Evolutionary conservation across 2,888 invertebrate genomes (phyloP), one percentile per base, ranked within the genome.

Genomic region (Plusia festucae): DNA sequence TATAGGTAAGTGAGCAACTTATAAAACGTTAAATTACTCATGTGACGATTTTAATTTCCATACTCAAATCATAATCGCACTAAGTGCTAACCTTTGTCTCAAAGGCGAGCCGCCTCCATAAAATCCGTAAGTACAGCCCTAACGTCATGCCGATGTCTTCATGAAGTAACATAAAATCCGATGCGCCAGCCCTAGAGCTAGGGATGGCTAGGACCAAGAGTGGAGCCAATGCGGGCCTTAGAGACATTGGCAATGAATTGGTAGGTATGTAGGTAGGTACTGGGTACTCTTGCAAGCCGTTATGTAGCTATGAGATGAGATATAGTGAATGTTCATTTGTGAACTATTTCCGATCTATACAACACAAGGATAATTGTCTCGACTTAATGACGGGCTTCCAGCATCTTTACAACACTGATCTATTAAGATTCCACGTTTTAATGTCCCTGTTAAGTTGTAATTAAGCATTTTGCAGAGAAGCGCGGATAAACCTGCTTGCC

Each of bases 61-160:
- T 7, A n/a, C 27, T 53, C 46, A 53, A 60, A 53, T 53, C 79
- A 71, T 73, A 40, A 6, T 40, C 16, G 11, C 71, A 86, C 72
- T 60, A 59, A 65, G 74, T 0, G 20, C 78, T 0, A 53, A 51
- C 34, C 82, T 60, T 78, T 55, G 78, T 52, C 46, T 85, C 92
- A 92, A 92, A 92, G 91, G 61, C 32, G 30, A 53, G 81, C 91
- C 92, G 92, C 85, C 71, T 70, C 86, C 88, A 82, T 92, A 89
- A 91, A 90, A 76, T 78, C 84, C 82, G 78, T 81, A 82, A 81
- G 74, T 76, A 76, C 75, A 82, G 81, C 84, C 78, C 85, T 90
- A 87, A 86, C 85, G 88, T 74, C 64, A 65, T 55, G 77, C 77
- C 83, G 84, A 90, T 85, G 87, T 88, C 91, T 91, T 90, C 90